Evolutionary conservation across 2,797 vertebrate species (phyloP).

Genomic region (Notoglanidium macrostoma): DNA sequence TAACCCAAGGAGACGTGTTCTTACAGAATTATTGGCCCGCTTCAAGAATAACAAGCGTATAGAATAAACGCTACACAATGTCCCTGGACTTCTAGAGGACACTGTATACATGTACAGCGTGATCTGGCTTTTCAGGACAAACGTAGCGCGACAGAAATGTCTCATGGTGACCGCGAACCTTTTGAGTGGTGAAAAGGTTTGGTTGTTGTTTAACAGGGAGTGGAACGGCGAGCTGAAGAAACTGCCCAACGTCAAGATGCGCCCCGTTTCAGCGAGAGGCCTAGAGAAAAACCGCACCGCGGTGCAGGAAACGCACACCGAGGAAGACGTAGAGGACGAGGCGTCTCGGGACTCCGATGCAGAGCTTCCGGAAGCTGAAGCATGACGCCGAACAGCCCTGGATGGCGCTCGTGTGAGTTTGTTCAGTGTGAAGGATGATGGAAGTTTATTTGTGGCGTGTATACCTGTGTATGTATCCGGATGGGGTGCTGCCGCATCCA

Average conservation of each 20-base stretch:
- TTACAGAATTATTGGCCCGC: background rate
- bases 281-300: slow-evolving; percentile 38
- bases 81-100: too few relatives aligned
- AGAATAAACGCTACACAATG: too few relatives aligned
- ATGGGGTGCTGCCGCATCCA: background rate
- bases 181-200: background rate
- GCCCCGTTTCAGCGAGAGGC: slow-evolving; percentile 80
- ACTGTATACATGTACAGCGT: too few relatives aligned
- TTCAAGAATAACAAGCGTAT: background rate
- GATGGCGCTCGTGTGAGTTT: background rate
- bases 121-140: too few relatives aligned
- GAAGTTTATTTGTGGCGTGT: background rate
- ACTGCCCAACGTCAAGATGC: slow-evolving; percentile 92
- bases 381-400: background rate
- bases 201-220: slow-evolving; percentile 73
- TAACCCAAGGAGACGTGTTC: background rate
- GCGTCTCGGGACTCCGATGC: slow-evolving; percentile 59
- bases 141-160: too few relatives aligned
- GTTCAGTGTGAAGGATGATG: background rate
- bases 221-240: slow-evolving; percentile 94
- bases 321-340: slow-evolving; percentile 60
- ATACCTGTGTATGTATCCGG: background rate
- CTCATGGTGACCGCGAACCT: background rate
- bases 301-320: slow-evolving; percentile 48
- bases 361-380: slow-evolving; percentile 35